Conservation (phyloP, 2,888 invertebrate genomes). For the Pammene fasciana region DNA sequence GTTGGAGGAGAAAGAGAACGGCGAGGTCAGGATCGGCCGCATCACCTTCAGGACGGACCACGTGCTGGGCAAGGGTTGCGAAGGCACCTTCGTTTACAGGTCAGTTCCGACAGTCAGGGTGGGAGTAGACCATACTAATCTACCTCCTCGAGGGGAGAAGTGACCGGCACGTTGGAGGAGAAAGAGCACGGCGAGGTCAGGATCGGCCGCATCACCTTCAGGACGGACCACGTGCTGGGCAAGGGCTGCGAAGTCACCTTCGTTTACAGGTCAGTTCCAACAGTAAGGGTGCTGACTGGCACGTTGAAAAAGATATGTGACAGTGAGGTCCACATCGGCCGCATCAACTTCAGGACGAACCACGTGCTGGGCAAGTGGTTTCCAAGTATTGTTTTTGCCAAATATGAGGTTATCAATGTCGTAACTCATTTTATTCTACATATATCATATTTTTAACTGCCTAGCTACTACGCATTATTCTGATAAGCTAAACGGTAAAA, state of each 20-base stretch:
- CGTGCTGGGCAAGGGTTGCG: conserved; percentile 97
- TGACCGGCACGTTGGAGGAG: not conserved
- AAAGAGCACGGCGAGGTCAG: no score
- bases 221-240: no score
- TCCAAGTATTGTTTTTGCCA: no score
- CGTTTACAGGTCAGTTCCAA: conserved; percentile 89
- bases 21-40: conserved; percentile 90
- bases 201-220: no score
- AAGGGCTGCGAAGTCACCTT: conserved; percentile 99
- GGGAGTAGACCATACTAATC: conserved; percentile 50
- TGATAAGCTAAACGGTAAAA: conserved; percentile 11
- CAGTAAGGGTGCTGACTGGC: not conserved
- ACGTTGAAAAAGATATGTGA: no score
- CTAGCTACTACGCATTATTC: not conserved
- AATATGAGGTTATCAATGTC: no score
- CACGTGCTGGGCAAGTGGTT: no score
- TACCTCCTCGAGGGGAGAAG: conserved; percentile 65
- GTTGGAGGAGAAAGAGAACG: conserved; percentile 85
- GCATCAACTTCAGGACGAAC: no score
- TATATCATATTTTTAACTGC: not conserved
- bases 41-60: conserved; percentile 93
- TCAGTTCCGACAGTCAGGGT: conserved; percentile 56
- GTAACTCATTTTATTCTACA: not conserved
- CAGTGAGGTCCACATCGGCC: no score
- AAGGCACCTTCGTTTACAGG: conserved; percentile 98